These are phyloP conservation scores for Sylvilagus floridanus DNA, from an alignment of 2,797 vertebrate genomes.

Conservation along the genomic window DNA sequence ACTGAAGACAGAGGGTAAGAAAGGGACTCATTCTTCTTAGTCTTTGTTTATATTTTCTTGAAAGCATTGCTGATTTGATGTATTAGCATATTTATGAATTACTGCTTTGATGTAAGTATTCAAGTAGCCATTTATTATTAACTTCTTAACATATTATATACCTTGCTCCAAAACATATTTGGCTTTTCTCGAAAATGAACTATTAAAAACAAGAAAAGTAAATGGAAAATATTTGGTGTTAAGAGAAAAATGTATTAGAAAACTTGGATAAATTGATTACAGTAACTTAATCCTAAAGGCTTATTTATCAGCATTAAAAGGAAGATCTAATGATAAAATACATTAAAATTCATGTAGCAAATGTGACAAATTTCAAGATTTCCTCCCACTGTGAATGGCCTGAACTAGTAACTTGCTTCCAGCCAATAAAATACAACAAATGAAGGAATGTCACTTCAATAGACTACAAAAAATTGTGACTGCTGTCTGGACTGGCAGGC, in stretches of 20 bases:
- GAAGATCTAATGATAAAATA: not conserved
- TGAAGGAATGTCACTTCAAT: not conserved
- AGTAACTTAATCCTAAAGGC: not conserved
- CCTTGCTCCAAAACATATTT: slow-evolving; percentile 19
- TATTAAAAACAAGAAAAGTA: not conserved
- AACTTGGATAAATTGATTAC: not conserved
- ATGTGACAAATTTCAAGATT: not conserved
- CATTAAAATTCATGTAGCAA: not conserved
- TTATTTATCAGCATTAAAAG: not conserved
- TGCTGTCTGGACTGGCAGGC: not conserved
- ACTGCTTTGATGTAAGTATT: not conserved
- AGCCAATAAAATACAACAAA: not conserved
- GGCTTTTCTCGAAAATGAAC: not conserved
- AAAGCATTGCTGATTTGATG: not conserved
- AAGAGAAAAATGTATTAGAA: slow-evolving; percentile 20
- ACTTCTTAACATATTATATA: not conserved
- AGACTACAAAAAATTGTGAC: not conserved
- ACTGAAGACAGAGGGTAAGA: not conserved
- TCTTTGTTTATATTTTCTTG: slow-evolving; percentile 18
- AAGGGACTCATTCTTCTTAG: not conserved
- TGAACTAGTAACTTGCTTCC: not conserved
- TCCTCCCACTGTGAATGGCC: not conserved
- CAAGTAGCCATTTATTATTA: not conserved
- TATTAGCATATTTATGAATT: not conserved
- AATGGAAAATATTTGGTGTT: not conserved